These are phyloP conservation scores for Leiothrix lutea DNA, from an alignment of 2,113 vertebrate species.

Conservation along the genomic window DNA sequence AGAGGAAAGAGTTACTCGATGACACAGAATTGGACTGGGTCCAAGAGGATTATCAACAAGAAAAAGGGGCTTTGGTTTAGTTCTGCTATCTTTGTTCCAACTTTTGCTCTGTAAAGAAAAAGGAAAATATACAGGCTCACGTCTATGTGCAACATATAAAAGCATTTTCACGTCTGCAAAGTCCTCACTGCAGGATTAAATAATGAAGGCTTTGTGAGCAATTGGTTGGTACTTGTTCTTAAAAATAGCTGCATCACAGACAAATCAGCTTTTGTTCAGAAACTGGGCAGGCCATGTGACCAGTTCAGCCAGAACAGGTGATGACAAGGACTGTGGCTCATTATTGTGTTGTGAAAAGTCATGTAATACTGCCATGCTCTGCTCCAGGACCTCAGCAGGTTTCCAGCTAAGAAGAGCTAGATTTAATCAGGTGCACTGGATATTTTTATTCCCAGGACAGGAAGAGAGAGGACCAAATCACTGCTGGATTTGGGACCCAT, in stretches of 20 bases:
- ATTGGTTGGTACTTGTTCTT: neutral
- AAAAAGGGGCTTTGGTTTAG: conserved; percentile 18
- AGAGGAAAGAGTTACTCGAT: conserved; percentile 17
- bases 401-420: neutral
- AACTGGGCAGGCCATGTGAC: neutral
- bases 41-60: conserved; percentile 36
- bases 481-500: neutral
- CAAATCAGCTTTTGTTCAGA: conserved; percentile 29
- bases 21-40: neutral
- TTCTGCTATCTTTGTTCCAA: conserved; percentile 30
- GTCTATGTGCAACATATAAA: neutral
- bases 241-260: conserved; percentile 46
- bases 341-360: neutral
- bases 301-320: conserved; percentile 14
- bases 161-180: conserved; percentile 15
- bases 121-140: neutral
- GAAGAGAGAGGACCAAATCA: neutral
- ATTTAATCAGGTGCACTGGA: neutral
- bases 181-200: neutral
- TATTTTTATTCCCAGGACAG: neutral
- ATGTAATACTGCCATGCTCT: neutral
- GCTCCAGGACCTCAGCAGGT: neutral
- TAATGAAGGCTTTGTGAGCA: conserved; percentile 41
- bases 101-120: conserved; percentile 1
- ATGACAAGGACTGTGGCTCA: neutral